Percentiles rank a stretch among this genome's conserved stretches.
Evolutionary conservation across 2,797 vertebrate genomes (phyloP).

Genomic region (Babyrousa celebensis): DNA sequence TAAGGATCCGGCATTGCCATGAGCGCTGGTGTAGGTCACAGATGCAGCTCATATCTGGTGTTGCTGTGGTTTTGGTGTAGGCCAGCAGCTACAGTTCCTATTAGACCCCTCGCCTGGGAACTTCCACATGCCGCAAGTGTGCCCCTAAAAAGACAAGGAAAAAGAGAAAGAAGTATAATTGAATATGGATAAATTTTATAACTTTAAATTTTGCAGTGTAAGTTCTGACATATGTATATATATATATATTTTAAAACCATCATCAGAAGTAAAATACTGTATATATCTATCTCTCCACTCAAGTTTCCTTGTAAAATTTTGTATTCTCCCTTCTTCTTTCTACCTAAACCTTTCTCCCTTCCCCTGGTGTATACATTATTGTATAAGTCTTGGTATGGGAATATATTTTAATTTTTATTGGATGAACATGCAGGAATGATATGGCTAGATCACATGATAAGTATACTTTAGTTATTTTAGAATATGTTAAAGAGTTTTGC

Average conservation of each 20-base stretch:
- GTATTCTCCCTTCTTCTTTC: not conserved
- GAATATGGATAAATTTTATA: not conserved
- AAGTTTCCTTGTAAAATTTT: not conserved
- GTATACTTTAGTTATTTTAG: not conserved
- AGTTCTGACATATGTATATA: not conserved
- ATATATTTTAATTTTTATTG: not conserved
- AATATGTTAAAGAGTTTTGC: not conserved
- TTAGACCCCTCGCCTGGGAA: too few relatives aligned
- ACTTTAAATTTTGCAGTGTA: not conserved
- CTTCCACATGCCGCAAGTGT: too few relatives aligned
- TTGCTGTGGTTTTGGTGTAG: too few relatives aligned
- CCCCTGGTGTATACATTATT: not conserved
- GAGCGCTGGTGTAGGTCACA: too few relatives aligned
- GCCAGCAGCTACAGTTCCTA: too few relatives aligned
- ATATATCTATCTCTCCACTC: not conserved
- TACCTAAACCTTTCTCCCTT: not conserved
- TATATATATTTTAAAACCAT: not conserved
- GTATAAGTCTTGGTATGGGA: not conserved
- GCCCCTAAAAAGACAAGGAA: too few relatives aligned
- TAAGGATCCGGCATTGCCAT: too few relatives aligned
- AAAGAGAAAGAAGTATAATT: not conserved
- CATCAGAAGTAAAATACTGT: not conserved
- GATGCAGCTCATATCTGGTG: too few relatives aligned
- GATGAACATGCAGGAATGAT: not conserved
- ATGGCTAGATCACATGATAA: not conserved